These are phyloP conservation scores for Gastrophryne carolinensis DNA, from an alignment of 2,797 vertebrate genomes.

Conservation along the genomic window DNA sequence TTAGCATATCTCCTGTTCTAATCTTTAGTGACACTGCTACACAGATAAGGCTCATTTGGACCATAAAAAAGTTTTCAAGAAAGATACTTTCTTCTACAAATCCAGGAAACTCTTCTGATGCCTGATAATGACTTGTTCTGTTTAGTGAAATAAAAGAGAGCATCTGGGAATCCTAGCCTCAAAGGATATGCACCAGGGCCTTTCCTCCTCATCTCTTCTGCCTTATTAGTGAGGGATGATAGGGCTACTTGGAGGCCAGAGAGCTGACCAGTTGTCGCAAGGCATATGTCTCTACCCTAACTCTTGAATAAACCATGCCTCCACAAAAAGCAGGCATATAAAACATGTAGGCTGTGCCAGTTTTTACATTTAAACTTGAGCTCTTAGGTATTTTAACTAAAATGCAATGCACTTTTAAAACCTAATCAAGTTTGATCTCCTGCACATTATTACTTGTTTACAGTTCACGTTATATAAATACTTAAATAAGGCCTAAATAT, in stretches of 20 bases:
- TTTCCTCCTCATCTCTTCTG: conserved; percentile 24
- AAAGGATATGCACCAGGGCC: conserved; percentile 40
- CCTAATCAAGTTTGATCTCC: too few species aligned
- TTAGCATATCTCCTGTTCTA: conserved; percentile 74
- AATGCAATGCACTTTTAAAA: too few species aligned
- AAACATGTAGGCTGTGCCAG: too few species aligned
- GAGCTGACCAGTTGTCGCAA: not conserved
- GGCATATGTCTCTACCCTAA: conserved; percentile 1
- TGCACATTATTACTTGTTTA: too few species aligned
- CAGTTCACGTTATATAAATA: too few species aligned
- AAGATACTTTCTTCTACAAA: conserved; percentile 48
- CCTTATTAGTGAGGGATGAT: conserved; percentile 38
- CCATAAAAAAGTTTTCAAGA: conserved; percentile 41
- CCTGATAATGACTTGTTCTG: conserved; percentile 42
- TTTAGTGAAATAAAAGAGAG: conserved; percentile 44
- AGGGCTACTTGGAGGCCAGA: conserved; percentile 14
- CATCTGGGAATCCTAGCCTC: conserved; percentile 36
- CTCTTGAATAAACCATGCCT: too few species aligned
- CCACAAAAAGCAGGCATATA: too few species aligned
- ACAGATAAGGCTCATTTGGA: conserved; percentile 64
- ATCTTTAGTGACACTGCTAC: conserved; percentile 73
- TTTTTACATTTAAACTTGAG: too few species aligned
- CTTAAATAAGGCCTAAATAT: too few species aligned
- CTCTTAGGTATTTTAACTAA: too few species aligned
- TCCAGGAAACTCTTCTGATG: conserved; percentile 45